phyloP scores from a whole-genome alignment of 1,140 invertebrate genomes.

The Uloborus diversus region DNA sequence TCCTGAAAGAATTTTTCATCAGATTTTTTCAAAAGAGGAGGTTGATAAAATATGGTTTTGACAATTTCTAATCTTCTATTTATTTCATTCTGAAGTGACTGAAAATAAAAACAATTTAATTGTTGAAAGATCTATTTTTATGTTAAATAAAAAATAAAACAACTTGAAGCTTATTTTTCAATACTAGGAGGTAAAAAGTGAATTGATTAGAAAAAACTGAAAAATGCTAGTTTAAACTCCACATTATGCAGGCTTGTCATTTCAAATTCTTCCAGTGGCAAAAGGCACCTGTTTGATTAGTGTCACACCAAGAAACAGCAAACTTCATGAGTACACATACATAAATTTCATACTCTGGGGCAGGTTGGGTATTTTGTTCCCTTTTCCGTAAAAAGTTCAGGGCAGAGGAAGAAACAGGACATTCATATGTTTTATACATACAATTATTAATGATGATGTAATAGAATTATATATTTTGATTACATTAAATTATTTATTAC shows the following conservation, averaged over 20 bases:
- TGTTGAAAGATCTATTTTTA: background rate
- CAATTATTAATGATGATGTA: too few relatives aligned
- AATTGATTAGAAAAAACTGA: background rate
- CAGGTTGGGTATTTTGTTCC: too few relatives aligned
- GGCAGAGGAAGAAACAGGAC: too few relatives aligned
- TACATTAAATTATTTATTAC: too few relatives aligned
- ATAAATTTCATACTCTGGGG: too few relatives aligned
- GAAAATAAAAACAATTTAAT: background rate
- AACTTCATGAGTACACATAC: too few relatives aligned
- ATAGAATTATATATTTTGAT: too few relatives aligned
- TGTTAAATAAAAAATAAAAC: background rate
- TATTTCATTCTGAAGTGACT: slow-evolving; percentile 83
- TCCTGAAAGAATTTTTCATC: slow-evolving; percentile 57
- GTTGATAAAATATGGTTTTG: slow-evolving; percentile 82
- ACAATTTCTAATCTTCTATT: slow-evolving; percentile 84
- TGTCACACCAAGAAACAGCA: too few relatives aligned
- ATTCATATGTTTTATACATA: too few relatives aligned
- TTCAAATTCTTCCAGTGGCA: background rate
- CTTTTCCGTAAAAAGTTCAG: too few relatives aligned
- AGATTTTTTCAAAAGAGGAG: slow-evolving; percentile 63
- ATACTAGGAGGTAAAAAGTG: background rate
- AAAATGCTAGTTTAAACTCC: background rate
- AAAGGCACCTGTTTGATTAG: too few relatives aligned
- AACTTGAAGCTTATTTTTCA: background rate
- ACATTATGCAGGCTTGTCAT: background rate